Conservation (phyloP, 2,888 invertebrate species). For the Opisthograptis luteolata region DNA sequence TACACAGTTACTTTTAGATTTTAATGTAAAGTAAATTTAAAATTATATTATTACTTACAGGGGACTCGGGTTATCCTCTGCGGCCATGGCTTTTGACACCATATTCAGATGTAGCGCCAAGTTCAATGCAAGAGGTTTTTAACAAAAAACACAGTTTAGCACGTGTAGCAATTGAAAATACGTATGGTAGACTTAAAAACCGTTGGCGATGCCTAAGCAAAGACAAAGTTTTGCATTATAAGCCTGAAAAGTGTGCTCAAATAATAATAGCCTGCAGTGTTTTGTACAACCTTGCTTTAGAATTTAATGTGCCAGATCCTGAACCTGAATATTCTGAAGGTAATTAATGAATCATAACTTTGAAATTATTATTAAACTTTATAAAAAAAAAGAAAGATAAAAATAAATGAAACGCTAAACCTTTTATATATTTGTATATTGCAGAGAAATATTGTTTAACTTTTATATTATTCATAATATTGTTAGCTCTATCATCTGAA, state of each 20-base stretch:
- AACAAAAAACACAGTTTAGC: background rate
- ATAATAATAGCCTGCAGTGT: slow-evolving; percentile 41
- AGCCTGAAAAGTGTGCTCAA: slow-evolving; percentile 34
- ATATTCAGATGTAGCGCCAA: background rate
- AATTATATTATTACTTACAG: slow-evolving; percentile 17
- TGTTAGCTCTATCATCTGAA: no score
- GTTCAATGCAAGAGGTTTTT: background rate
- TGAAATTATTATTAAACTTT: no score
- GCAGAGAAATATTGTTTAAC: no score
- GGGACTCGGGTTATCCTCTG: slow-evolving; percentile 41
- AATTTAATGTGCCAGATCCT: slow-evolving; percentile 1
- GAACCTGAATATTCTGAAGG: no score
- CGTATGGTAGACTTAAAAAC: background rate
- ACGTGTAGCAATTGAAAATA: background rate
- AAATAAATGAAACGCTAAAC: no score
- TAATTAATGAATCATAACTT: no score
- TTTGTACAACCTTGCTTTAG: slow-evolving; percentile 33
- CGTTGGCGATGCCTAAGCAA: slow-evolving; percentile 11
- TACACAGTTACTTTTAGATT: background rate
- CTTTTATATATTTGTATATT: no score
- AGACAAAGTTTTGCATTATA: slow-evolving; percentile 37
- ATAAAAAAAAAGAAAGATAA: no score
- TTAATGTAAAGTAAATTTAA: background rate
- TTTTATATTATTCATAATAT: no score
- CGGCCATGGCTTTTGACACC: slow-evolving; percentile 45